Conservation (phyloP, 2,113 vertebrate genomes). For the Prionailurus viverrinus region DNA sequence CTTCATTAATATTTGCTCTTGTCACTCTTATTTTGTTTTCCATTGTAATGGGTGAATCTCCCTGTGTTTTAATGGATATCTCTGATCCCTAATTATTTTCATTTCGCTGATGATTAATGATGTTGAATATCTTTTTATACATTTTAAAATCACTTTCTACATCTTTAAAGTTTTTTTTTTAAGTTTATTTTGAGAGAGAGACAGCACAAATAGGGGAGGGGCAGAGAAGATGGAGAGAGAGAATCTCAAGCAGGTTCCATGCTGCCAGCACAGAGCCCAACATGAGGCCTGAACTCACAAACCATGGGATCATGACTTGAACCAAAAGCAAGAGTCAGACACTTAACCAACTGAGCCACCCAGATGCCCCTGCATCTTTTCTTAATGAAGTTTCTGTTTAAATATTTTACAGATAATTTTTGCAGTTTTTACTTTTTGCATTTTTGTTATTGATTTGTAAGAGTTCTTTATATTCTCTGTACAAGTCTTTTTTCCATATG, state of each 20-base stretch:
- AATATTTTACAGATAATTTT: background rate
- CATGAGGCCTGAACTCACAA: too few species aligned
- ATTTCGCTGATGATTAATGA: background rate
- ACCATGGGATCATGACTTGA: too few species aligned
- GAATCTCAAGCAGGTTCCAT: too few species aligned
- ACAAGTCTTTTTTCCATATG: background rate
- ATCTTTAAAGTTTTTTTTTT: background rate
- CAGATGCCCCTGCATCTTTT: too few species aligned
- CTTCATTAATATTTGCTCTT: background rate
- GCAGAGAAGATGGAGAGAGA: too few species aligned
- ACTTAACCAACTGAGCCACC: too few species aligned
- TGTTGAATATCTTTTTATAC: background rate
- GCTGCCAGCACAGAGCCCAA: too few species aligned
- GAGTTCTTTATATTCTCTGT: background rate
- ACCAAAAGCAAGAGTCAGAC: too few species aligned
- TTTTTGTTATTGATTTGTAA: background rate
- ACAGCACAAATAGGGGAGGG: too few species aligned
- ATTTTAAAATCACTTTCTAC: background rate
- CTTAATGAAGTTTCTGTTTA: background rate
- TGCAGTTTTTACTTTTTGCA: background rate
- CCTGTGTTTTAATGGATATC: background rate
- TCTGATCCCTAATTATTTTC: background rate
- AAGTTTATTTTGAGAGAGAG: too few species aligned
- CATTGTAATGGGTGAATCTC: background rate
- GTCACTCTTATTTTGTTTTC: background rate